Conservation (phyloP, 2,888 invertebrate species). For the Sthenelais limicola region DNA sequence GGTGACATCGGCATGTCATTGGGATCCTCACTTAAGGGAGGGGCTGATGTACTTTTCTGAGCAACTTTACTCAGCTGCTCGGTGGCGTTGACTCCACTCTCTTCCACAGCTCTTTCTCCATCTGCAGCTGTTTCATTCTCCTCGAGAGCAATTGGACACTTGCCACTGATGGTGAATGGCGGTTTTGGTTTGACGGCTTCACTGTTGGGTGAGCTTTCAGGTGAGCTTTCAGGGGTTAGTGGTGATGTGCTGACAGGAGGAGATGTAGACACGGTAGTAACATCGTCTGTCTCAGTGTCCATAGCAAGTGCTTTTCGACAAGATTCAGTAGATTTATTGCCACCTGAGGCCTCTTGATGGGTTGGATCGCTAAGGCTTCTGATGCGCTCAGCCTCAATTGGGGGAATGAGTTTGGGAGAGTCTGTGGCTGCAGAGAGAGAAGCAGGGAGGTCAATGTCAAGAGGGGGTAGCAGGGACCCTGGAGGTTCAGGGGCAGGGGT, state of each 20-base stretch:
- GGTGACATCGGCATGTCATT: constrained; percentile 8
- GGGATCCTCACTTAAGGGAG: constrained; percentile 17
- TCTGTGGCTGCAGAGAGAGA: not conserved
- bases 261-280: too few species aligned
- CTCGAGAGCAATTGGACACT: constrained; percentile 15
- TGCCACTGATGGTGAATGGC: constrained; percentile 8
- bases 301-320: too few species aligned
- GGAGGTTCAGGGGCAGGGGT: constrained; percentile 60
- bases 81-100: constrained; percentile 8
- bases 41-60: constrained; percentile 2
- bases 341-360: too few species aligned
- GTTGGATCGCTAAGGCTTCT: constrained; percentile 52
- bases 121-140: constrained; percentile 20
- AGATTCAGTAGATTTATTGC: too few species aligned
- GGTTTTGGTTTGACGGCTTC: not conserved
- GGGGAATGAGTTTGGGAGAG: constrained; percentile 59
- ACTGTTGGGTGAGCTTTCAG: not conserved
- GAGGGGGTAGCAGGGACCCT: constrained; percentile 57
- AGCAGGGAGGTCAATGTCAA: not conserved
- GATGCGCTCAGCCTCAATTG: constrained; percentile 53
- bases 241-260: too few species aligned
- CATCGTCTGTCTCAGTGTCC: too few species aligned
- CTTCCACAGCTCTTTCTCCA: not conserved
- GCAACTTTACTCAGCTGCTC: constrained; percentile 13
- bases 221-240: too few species aligned